Percentiles rank a stretch among this genome's conserved stretches.
Evolutionary conservation across 1,140 invertebrate genomes (phyloP).

Genomic region (Drosophila navojoa): DNA sequence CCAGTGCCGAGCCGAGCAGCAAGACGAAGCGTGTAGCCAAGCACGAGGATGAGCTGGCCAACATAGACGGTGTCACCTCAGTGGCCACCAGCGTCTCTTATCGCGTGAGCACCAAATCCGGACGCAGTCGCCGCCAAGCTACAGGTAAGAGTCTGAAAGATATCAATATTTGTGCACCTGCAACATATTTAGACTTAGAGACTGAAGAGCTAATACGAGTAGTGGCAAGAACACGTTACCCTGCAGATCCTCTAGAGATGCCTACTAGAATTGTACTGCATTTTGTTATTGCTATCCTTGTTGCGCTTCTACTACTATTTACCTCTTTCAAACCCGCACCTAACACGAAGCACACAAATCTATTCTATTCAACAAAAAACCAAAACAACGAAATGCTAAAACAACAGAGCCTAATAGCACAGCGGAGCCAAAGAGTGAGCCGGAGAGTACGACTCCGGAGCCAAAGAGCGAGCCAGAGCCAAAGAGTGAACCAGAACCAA

Average conservation of each 20-base stretch:
- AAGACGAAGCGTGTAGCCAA: conserved; percentile 85
- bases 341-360: conserved; percentile 55
- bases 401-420: conserved; percentile 63
- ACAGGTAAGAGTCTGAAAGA: conserved; percentile 53
- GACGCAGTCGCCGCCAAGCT: conserved; percentile 77
- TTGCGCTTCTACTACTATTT: conserved; percentile 42
- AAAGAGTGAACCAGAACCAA: conserved; percentile 37
- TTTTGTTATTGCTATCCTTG: conserved; percentile 27
- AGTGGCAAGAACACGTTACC: conserved; percentile 33
- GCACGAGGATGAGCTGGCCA: conserved; percentile 79
- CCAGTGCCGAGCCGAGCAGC: conserved; percentile 66
- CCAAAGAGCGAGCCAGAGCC: conserved; percentile 39
- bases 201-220: conserved; percentile 24
- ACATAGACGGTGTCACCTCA: conserved; percentile 85
- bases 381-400: conserved; percentile 17
- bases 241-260: conserved; percentile 23
- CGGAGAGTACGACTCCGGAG: conserved; percentile 44
- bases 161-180: background rate
- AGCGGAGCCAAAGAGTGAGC: conserved; percentile 35
- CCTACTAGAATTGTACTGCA: conserved; percentile 23
- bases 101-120: conserved; percentile 86
- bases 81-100: conserved; percentile 90
- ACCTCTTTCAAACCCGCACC: conserved; percentile 40
- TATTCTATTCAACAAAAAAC: conserved; percentile 38
- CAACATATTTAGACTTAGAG: background rate